Conservation (phyloP, 2,888 invertebrate genomes). For the Eulithis testata region DNA sequence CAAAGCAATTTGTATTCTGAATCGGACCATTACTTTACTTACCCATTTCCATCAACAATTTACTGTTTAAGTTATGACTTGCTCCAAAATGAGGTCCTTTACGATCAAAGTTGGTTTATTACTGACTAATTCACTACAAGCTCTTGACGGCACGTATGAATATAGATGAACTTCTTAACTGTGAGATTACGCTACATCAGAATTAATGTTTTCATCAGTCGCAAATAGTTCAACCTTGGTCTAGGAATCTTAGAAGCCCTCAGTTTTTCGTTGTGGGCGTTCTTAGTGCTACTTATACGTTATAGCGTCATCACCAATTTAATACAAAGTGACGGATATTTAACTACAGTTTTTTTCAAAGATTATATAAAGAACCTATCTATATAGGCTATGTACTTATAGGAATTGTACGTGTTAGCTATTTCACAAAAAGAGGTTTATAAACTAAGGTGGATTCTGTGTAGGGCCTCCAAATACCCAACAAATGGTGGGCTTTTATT, state of each 20-base stretch:
- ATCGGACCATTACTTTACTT: constrained; percentile 15
- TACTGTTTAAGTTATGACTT: constrained; percentile 23
- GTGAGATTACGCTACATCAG: constrained; percentile 9
- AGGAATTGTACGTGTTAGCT: no score
- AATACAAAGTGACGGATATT: no score
- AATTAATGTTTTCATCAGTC: constrained; percentile 4
- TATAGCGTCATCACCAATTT: background rate
- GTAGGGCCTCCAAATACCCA: no score
- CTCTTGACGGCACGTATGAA: constrained; percentile 26
- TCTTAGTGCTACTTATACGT: background rate
- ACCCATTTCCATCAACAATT: constrained; percentile 29
- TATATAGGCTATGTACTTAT: no score
- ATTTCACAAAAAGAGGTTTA: no score
- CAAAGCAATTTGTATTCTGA: constrained; percentile 18
- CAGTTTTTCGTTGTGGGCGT: background rate
- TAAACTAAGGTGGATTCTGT: no score
- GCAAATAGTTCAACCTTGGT: constrained; percentile 8
- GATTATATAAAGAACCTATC: no score
- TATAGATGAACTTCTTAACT: constrained; percentile 27
- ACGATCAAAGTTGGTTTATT: constrained; percentile 35
- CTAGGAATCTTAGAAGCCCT: constrained; percentile 3
- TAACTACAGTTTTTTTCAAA: no score
- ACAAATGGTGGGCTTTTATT: no score
- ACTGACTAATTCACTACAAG: constrained; percentile 32
- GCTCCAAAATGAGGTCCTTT: constrained; percentile 25